phyloP scores from a whole-genome alignment of 2,888 invertebrate species.

The Acanthosepion pharaonis region DNA sequence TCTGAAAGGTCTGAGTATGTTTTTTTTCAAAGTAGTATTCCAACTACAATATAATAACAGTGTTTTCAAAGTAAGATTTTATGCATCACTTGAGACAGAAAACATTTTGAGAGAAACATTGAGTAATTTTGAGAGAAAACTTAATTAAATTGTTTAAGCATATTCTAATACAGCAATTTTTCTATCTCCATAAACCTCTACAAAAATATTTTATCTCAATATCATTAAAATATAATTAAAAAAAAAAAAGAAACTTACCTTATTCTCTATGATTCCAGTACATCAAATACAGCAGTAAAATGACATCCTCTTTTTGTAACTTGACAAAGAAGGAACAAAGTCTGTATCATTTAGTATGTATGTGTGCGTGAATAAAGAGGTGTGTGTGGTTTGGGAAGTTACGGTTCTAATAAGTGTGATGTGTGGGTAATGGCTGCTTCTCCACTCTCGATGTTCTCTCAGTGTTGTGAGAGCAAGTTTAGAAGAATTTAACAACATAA shows the following conservation, averaged over 20 bases:
- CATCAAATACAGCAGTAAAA: neutral
- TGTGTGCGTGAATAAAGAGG: neutral
- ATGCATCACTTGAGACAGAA: too few species aligned
- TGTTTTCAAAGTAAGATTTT: too few species aligned
- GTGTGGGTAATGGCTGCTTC: conserved; percentile 16
- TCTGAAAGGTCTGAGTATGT: too few species aligned
- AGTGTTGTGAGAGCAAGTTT: neutral
- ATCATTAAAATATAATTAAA: neutral
- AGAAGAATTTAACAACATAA: neutral
- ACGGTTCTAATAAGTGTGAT: neutral
- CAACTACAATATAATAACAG: too few species aligned
- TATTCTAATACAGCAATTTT: neutral
- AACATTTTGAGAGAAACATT: too few species aligned
- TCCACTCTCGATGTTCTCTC: neutral
- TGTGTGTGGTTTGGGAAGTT: neutral
- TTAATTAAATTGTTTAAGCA: too few species aligned
- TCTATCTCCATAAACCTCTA: neutral
- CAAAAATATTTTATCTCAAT: neutral
- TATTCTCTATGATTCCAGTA: neutral
- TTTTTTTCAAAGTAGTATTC: too few species aligned
- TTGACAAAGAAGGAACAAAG: neutral
- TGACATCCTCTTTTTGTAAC: neutral
- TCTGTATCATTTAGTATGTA: neutral
- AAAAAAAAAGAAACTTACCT: neutral
- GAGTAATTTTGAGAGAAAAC: too few species aligned